Conservation (phyloP, 1,140 invertebrate genomes). For the Leucophenga varia region DNA sequence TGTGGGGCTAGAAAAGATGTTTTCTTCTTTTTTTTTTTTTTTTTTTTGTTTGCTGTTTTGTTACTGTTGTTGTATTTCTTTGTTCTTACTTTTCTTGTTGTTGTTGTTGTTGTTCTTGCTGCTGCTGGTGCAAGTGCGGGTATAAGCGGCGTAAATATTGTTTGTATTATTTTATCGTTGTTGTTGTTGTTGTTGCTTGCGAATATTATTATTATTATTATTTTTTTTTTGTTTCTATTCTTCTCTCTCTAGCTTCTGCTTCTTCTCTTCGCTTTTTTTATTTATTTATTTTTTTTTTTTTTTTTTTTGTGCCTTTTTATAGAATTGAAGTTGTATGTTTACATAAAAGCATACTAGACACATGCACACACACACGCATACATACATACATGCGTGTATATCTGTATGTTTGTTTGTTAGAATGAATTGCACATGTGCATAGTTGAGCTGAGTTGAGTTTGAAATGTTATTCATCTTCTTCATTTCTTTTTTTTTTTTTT, state of each 20-base stretch:
- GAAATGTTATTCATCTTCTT: constrained; percentile 8
- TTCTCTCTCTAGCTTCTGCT: constrained; percentile 5
- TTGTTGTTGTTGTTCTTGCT: constrained; percentile 6
- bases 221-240: too few relatives aligned
- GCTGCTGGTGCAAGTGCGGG: constrained; percentile 32
- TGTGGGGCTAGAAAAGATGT: constrained; percentile 33
- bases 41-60: constrained; percentile 8
- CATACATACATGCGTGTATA: constrained; percentile 6
- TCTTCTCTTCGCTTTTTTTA: constrained; percentile 1
- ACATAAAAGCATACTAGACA: too few relatives aligned
- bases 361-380: background rate
- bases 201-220: too few relatives aligned
- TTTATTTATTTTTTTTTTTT: too few relatives aligned
- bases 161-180: constrained; percentile 11
- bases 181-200: constrained; percentile 17
- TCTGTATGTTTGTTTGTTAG: constrained; percentile 28
- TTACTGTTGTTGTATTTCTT: constrained; percentile 4
- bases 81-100: constrained; percentile 5
- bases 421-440: too few relatives aligned
- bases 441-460: too few relatives aligned
- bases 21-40: constrained; percentile 29
- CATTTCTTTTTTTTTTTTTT: background rate
- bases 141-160: constrained; percentile 18
- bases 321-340: too few relatives aligned
- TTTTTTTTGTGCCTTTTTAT: too few relatives aligned